Percentiles rank a stretch among this genome's conserved stretches.
These are phyloP conservation scores for Podarcis muralis DNA, from an alignment of 2,113 vertebrate species.

Conservation along the genomic window DNA sequence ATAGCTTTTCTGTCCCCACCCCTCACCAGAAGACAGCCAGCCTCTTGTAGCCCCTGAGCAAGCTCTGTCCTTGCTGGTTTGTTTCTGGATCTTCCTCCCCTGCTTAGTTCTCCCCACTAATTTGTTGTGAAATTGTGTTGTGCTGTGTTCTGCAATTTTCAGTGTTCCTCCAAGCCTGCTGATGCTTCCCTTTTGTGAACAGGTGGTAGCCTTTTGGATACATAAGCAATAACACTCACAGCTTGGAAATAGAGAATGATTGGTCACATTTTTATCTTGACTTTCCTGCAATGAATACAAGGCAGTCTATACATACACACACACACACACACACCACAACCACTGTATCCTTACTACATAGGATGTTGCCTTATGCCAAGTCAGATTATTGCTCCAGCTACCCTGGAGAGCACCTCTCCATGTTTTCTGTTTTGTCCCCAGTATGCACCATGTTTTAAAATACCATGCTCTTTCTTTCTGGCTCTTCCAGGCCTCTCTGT, in stretches of 20 bases:
- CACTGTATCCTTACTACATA: too few relatives aligned
- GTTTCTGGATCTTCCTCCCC: neutral
- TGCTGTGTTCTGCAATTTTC: neutral
- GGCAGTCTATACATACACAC: too few relatives aligned
- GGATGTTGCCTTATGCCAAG: neutral
- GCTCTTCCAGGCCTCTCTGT: conserved; percentile 8
- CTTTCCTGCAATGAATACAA: neutral
- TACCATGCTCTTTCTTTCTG: neutral
- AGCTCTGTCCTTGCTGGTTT: neutral
- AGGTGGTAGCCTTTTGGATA: neutral
- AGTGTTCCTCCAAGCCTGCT: neutral
- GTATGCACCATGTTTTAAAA: neutral
- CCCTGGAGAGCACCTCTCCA: neutral
- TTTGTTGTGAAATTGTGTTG: neutral
- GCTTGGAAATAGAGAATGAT: too few relatives aligned
- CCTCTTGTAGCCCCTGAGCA: neutral
- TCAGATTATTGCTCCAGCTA: neutral
- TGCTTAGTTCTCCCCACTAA: neutral
- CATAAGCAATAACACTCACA: neutral
- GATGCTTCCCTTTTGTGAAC: neutral
- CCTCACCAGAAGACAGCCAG: neutral
- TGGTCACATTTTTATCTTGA: too few relatives aligned
- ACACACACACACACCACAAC: too few relatives aligned
- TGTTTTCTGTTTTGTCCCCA: neutral
- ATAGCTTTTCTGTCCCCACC: neutral